phyloP scores from a whole-genome alignment of 2,797 vertebrate species.

The Coccyzus lansbergi region DNA sequence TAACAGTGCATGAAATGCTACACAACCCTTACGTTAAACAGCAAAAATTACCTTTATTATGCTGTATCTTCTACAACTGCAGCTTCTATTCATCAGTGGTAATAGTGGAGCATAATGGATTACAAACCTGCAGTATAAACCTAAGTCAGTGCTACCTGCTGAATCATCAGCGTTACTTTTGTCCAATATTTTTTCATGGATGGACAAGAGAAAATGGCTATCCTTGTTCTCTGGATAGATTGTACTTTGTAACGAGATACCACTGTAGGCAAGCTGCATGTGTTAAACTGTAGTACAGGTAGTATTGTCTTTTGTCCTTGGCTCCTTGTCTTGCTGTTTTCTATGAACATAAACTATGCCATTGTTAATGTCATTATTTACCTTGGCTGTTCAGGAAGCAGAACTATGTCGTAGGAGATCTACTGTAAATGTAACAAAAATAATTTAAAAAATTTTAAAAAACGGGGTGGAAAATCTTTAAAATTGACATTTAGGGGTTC shows the following conservation, averaged over 20 bases:
- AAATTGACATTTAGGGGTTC: not conserved
- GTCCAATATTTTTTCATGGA: not conserved
- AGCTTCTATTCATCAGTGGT: not conserved
- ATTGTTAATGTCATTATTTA: not conserved
- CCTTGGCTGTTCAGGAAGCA: not conserved
- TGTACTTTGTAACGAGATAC: not conserved
- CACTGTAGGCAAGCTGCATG: not conserved
- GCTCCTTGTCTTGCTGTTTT: not conserved
- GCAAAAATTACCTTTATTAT: not conserved
- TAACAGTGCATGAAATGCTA: not conserved
- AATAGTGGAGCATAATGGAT: not conserved
- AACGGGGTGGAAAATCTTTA: not conserved
- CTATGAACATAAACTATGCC: not conserved
- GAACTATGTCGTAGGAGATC: not conserved
- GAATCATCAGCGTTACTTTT: not conserved
- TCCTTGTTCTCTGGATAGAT: not conserved
- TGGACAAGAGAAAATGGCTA: not conserved
- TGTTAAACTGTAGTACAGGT: not conserved
- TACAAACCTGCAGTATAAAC: not conserved
- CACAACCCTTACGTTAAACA: not conserved
- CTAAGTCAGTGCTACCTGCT: not conserved
- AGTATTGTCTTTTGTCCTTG: not conserved
- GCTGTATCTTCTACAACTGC: not conserved
- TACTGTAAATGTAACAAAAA: not conserved
- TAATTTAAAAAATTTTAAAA: not conserved